phyloP scores from a whole-genome alignment of 2,888 invertebrate genomes.

The Polymixis lichenea region DNA sequence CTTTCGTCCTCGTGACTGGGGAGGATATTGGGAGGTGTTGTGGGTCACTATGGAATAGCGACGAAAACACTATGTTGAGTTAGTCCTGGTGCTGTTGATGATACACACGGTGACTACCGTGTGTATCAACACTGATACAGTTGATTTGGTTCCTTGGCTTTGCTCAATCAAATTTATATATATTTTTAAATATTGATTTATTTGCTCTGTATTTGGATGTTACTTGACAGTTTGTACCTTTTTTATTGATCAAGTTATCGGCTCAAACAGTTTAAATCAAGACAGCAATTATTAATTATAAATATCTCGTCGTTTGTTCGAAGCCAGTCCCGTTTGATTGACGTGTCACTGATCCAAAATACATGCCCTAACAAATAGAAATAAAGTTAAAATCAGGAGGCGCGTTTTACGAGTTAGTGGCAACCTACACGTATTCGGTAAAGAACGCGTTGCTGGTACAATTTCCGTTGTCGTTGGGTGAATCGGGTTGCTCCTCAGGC shows the following conservation, averaged over 20 bases:
- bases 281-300: not conserved
- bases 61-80: not conserved
- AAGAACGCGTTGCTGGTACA: conserved; percentile 92
- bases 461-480: conserved; percentile 90
- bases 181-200: not conserved
- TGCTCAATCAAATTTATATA: not conserved
- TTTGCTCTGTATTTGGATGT: not conserved
- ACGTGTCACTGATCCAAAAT: conserved; percentile 5
- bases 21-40: no score
- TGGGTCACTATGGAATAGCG: no score
- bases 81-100: no score
- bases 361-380: conserved; percentile 9
- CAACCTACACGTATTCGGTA: conserved; percentile 80
- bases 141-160: not conserved
- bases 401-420: conserved; percentile 21
- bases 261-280: not conserved
- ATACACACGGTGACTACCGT: no score
- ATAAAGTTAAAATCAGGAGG: conserved; percentile 59
- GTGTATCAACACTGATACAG: not conserved
- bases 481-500: conserved; percentile 91
- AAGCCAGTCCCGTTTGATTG: conserved; percentile 19
- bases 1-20: no score
- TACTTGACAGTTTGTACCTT: not conserved
- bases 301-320: not conserved
- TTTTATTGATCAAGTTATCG: not conserved